A percentile compares a stretch with the other conserved stretches of the same genome.
Conservation (phyloP, 2,797 vertebrate species). For the Sciurus vulgaris region DNA sequence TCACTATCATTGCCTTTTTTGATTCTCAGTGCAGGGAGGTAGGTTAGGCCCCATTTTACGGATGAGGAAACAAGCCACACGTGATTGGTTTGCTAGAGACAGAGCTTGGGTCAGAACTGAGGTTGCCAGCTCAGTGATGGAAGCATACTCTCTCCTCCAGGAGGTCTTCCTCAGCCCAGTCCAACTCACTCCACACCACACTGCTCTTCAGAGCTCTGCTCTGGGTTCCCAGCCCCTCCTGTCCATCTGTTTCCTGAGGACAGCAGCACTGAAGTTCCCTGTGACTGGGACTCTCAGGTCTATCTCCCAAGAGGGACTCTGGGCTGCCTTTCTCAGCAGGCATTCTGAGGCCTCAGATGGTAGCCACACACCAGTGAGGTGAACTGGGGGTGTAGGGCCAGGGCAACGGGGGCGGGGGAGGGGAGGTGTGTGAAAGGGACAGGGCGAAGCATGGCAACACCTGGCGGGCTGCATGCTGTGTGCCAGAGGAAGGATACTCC, state of each 20-base stretch:
- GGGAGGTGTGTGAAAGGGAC: background rate
- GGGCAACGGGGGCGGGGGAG: too few relatives aligned
- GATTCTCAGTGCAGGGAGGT: background rate
- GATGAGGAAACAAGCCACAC: background rate
- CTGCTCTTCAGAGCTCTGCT: background rate
- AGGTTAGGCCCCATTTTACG: background rate
- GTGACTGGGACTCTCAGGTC: background rate
- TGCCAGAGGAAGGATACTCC: slow-evolving; percentile 41
- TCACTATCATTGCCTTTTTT: background rate
- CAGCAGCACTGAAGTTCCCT: background rate
- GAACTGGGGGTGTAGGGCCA: background rate
- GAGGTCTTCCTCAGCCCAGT: slow-evolving; percentile 9
- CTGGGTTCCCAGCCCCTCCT: background rate
- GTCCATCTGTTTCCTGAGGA: slow-evolving; percentile 69
- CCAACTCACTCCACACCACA: background rate
- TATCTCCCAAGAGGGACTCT: background rate
- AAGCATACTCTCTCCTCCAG: background rate
- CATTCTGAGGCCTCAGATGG: background rate
- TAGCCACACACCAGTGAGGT: background rate
- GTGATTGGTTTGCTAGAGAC: background rate
- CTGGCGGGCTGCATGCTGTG: background rate
- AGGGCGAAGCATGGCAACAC: background rate
- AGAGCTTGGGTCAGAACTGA: background rate
- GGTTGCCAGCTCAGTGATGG: too few relatives aligned
- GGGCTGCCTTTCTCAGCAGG: slow-evolving; percentile 3